A percentile compares a stretch with the other conserved stretches of the same genome.
phyloP scores from a whole-genome alignment of 2,888 invertebrate species.

The Anodontia alba region DNA sequence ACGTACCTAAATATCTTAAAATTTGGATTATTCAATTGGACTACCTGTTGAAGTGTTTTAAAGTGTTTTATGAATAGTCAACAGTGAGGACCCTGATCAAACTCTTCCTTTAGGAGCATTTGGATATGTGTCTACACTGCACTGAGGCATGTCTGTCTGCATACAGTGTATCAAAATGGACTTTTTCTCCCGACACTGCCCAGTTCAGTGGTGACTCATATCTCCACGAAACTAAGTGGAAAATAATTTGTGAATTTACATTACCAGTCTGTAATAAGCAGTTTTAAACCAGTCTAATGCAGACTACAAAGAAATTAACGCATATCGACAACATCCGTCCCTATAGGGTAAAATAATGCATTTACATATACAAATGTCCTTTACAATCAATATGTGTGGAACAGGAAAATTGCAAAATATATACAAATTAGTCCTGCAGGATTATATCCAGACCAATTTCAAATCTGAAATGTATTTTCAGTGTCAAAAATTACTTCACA shows the following conservation, averaged over 20 bases:
- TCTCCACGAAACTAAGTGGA: too few relatives aligned
- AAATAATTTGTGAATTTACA: too few relatives aligned
- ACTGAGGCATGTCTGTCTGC: too few relatives aligned
- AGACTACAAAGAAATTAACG: constrained; percentile 4
- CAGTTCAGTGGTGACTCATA: too few relatives aligned
- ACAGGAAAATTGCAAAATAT: constrained; percentile 59
- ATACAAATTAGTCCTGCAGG: constrained; percentile 52
- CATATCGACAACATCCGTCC: neutral
- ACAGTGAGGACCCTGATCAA: neutral
- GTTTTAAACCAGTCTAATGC: too few relatives aligned
- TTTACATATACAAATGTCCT: constrained; percentile 15
- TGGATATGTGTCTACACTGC: too few relatives aligned
- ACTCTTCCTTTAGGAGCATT: neutral
- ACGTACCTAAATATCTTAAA: too few relatives aligned
- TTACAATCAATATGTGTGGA: constrained; percentile 15
- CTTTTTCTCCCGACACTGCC: too few relatives aligned
- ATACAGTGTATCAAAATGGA: too few relatives aligned
- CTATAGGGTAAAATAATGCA: constrained; percentile 10
- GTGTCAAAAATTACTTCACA: neutral
- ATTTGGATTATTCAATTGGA: too few relatives aligned
- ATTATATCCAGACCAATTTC: constrained; percentile 48
- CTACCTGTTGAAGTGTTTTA: too few relatives aligned
- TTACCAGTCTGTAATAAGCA: too few relatives aligned
- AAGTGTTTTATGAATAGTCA: neutral
- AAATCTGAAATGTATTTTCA: constrained; percentile 28